Conservation (phyloP, 2,888 invertebrate species). For the Lasioglossum pauxillum region DNA sequence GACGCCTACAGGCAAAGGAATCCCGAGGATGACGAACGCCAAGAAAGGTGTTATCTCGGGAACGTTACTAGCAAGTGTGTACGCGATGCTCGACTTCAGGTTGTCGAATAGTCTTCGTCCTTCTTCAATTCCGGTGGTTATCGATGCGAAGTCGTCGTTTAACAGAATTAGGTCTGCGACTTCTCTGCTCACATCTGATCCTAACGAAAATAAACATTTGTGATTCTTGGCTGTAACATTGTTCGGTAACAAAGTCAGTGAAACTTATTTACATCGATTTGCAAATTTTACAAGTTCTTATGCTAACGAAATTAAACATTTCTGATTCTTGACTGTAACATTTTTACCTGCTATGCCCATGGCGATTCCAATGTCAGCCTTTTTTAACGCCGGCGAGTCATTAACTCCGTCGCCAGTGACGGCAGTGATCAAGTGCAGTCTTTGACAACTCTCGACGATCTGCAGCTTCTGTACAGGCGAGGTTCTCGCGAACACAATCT, state of each 20-base stretch:
- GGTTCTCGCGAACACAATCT: conserved; percentile 91
- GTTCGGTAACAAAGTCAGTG: too few species aligned
- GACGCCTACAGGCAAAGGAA: conserved; percentile 87
- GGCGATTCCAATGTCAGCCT: conserved; percentile 98
- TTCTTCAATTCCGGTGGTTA: conserved; percentile 87
- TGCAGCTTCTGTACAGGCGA: conserved; percentile 89
- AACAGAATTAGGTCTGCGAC: conserved; percentile 88
- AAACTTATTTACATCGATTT: too few species aligned
- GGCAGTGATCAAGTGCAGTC: conserved; percentile 81
- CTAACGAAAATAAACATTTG: conserved; percentile 46
- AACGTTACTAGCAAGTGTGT: conserved; percentile 86
- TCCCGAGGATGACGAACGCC: conserved; percentile 85
- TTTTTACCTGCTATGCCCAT: conserved; percentile 89
- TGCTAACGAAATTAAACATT: conserved; percentile 56
- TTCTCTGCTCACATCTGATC: conserved; percentile 84
- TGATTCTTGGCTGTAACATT: not conserved
- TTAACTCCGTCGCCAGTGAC: conserved; percentile 99
- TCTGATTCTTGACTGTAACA: not conserved
- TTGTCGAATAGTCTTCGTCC: conserved; percentile 86
- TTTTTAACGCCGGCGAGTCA: conserved; percentile 99
- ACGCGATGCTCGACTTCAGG: conserved; percentile 87
- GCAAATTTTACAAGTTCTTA: conserved; percentile 57
- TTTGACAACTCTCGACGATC: conserved; percentile 92
- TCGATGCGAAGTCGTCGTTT: conserved; percentile 88
- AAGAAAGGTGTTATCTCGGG: conserved; percentile 87